phyloP scores from a whole-genome alignment of 2,888 invertebrate species.

The Elgonia sp. region DNA sequence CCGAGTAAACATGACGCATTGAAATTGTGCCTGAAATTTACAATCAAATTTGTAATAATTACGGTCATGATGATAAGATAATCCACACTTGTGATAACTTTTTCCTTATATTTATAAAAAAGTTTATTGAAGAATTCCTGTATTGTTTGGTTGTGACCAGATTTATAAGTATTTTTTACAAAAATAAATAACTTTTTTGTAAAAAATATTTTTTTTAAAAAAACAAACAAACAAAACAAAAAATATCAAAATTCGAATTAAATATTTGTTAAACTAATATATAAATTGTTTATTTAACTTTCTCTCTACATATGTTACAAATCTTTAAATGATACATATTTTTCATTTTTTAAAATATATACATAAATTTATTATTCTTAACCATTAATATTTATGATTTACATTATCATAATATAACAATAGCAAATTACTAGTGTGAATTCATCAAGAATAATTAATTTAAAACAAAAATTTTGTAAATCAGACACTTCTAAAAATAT shows the following conservation, averaged over 20 bases:
- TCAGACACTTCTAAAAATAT: not conserved
- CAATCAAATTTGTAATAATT: constrained; percentile 34
- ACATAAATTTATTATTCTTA: not conserved
- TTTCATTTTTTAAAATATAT: no score
- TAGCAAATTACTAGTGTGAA: constrained; percentile 16
- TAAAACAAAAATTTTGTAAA: constrained; percentile 13
- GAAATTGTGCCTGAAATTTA: constrained; percentile 20
- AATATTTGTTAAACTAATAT: no score
- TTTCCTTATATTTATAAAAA: constrained; percentile 2
- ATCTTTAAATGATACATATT: no score
- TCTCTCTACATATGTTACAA: no score
- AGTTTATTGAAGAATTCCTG: constrained; percentile 19
- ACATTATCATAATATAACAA: constrained; percentile 35
- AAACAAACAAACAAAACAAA: no score
- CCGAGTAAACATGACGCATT: not conserved
- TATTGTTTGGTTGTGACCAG: not conserved
- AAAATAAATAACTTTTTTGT: no score
- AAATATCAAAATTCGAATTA: no score
- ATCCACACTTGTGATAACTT: constrained; percentile 51
- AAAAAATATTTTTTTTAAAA: no score
- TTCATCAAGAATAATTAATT: constrained; percentile 17
- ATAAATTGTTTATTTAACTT: no score
- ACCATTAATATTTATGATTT: constrained; percentile 33
- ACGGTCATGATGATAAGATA: constrained; percentile 36
- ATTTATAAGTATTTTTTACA: no score